Evolutionary conservation across 2,113 vertebrate genomes (phyloP).

Genomic region (Pygathrix nemaeus): DNA sequence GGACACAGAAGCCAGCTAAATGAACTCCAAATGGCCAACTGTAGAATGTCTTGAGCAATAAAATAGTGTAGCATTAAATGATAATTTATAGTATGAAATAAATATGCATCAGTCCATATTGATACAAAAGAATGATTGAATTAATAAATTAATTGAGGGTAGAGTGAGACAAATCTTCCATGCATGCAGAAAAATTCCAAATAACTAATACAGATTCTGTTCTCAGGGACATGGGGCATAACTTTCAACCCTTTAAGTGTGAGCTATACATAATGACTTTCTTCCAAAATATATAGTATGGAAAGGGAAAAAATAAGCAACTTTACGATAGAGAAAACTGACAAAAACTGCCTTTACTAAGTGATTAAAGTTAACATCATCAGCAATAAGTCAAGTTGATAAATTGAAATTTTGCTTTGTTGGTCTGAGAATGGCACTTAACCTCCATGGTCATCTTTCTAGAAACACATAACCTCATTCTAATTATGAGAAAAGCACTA

Average conservation of each 20-base stretch:
- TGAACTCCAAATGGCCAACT: neutral
- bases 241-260: neutral
- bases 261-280: neutral
- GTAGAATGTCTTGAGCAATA: neutral
- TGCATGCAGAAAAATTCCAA: neutral
- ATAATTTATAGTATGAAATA: neutral
- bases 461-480: neutral
- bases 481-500: neutral
- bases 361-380: neutral
- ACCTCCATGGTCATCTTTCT: neutral
- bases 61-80: neutral
- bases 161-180: neutral
- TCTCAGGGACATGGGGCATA: neutral
- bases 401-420: neutral
- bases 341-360: neutral
- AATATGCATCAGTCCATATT: neutral
- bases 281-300: neutral
- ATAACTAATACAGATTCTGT: neutral
- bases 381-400: neutral
- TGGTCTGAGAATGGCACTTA: neutral
- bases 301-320: neutral
- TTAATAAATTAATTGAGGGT: neutral
- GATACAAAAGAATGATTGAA: neutral
- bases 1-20: neutral
- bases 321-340: neutral